Evolutionary conservation across 2,888 invertebrate species (phyloP).

Genomic region (Andrena bicolor): DNA sequence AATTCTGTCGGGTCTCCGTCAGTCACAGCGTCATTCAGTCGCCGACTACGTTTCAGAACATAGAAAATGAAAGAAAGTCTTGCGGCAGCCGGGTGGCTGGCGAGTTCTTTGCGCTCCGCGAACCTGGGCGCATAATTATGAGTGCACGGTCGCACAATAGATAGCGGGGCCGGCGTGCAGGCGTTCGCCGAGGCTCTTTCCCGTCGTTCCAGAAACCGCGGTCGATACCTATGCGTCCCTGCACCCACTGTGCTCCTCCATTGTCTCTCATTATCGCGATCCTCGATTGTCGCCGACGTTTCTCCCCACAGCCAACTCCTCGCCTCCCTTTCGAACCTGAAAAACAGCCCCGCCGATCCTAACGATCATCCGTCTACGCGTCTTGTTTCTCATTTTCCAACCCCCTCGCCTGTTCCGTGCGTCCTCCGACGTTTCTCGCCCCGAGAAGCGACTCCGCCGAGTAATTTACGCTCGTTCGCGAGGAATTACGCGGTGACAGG

Average conservation of each 20-base stretch:
- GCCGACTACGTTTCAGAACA: background rate
- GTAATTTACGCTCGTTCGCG: conserved; percentile 25
- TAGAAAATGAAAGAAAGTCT: conserved; percentile 22
- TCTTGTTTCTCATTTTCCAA: conserved; percentile 5
- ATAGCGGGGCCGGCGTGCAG: conserved; percentile 34
- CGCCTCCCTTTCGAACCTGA: conserved; percentile 23
- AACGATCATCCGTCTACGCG: conserved; percentile 33
- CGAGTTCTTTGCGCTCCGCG: conserved; percentile 59
- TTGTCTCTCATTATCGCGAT: conserved; percentile 60
- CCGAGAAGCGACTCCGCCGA: background rate
- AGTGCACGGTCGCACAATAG: conserved; percentile 63
- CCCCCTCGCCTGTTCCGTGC: background rate
- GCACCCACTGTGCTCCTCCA: conserved; percentile 30
- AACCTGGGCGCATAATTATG: conserved; percentile 61
- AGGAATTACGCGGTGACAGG: conserved; percentile 1
- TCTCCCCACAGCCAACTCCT: background rate
- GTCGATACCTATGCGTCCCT: conserved; percentile 49
- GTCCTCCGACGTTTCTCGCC: background rate
- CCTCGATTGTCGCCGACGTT: conserved; percentile 52
- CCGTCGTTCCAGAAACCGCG: conserved; percentile 59
- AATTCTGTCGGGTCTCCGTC: conserved; percentile 5
- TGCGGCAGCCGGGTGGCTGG: conserved; percentile 12
- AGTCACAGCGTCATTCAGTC: background rate
- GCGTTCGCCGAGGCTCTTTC: conserved; percentile 50
- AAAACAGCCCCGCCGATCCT: conserved; percentile 40